These are phyloP conservation scores for Phyllotis vaccarum DNA, from an alignment of 2,797 vertebrate species.

Conservation along the genomic window DNA sequence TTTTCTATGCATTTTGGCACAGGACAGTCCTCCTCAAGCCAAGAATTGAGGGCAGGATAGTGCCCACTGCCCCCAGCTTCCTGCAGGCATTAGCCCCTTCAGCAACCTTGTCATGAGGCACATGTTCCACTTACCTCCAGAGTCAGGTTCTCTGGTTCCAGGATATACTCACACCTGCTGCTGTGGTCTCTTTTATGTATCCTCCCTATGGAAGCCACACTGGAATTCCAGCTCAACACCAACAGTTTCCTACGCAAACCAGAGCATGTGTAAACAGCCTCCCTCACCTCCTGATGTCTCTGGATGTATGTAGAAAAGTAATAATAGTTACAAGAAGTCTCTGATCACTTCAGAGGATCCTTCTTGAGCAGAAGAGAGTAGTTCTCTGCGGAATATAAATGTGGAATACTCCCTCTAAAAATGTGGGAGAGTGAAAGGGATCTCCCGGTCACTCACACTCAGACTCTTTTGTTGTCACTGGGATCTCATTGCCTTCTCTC, in stretches of 20 bases:
- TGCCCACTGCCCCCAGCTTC: neutral
- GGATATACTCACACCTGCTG: accelerated
- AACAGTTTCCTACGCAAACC: neutral
- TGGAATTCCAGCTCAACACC: neutral
- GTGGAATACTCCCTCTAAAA: neutral
- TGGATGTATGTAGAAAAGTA: neutral
- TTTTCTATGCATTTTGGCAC: neutral
- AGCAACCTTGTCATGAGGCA: neutral
- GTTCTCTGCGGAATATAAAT: neutral
- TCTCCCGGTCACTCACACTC: neutral
- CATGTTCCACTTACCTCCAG: neutral
- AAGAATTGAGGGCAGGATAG: neutral
- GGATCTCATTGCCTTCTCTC: neutral
- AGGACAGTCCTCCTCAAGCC: neutral
- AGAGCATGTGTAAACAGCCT: neutral
- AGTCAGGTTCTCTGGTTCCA: neutral
- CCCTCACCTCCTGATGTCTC: neutral
- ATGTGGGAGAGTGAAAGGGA: neutral
- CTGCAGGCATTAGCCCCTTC: neutral
- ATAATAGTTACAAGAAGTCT: neutral
- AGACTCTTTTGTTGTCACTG: neutral
- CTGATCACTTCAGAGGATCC: neutral
- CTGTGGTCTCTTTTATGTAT: neutral
- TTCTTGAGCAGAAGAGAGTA: neutral
- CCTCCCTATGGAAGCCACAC: neutral